Base-by-base conservation (phyloP, 2,113 vertebrate genomes). In the Isichthys henryi region DNA sequence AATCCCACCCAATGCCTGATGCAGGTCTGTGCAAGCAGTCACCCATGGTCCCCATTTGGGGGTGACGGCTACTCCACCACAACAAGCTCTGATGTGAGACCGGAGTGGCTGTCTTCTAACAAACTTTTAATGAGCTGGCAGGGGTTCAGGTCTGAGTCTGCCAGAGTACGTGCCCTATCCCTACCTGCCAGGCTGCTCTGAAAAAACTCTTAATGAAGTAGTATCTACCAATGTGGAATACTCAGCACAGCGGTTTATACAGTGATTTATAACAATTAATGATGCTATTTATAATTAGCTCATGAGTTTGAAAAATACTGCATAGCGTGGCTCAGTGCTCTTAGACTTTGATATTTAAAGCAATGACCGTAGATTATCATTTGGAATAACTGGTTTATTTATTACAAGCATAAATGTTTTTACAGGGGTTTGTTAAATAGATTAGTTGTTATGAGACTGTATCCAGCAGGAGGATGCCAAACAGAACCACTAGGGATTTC, bases 61-160 rank as follows among this genome's bases (percentile, higher is more conserved):
- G 23, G 8, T 7, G 27, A n/a, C 23, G 31, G 39, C 88, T 80
- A 35, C n/a, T 27, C n/a, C 46, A 52, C 46, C 46, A 31, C 27
- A n/a, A 21, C 88, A 15, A 74, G 46, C 23, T 74, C n/a, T 19
- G 8, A 15, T 74, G 88, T 45, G 43, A 88, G 87, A 31, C 87
- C 21, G 0, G 23, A 17, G 23, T 17, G 13, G 35, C 53, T 45
- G 11, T 31, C 77, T 45, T 85, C 80, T 46, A 43, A 70, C 15
- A 53, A 86, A 56, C 23, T 86, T 62, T 86, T 85, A 89, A 89
- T 89, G 53, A 89, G 80, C 80, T 89, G 88, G 80, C 80, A 82
- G 88, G 31, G 49, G 31, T 43, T 89, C 56, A 89, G 58, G 39
- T 43, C 89, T 62, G 43, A 43, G 50, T 87, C 85, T 53, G 82